Base-by-base conservation (phyloP, 1,140 invertebrate species). In the Aricia agestis region DNA sequence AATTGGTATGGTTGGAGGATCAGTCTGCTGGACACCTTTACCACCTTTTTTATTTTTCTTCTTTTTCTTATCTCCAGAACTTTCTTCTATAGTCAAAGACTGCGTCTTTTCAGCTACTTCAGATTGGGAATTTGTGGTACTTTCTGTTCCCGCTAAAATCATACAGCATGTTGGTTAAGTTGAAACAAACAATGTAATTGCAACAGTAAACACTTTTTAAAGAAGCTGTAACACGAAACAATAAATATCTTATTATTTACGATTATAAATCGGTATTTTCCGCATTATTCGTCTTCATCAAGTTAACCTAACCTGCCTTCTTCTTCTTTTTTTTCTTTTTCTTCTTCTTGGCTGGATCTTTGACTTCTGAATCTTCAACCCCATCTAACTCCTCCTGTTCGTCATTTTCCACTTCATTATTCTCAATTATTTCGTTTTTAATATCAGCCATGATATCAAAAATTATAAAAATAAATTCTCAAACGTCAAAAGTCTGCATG, bases 1-100 rank as follows among this genome's bases (percentile, higher is more conserved):
- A 76, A 99, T 96, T 0, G 98, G 95, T 79, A 99, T 94, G 17
- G 95, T 94, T 11, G 98, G 97, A 17, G 98, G 97, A 89, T 89
- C 86, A 41, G 84, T 92, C 82, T 94, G 83, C 18, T 31, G 13
- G 11, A 65, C 77, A 69, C 74, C 73, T 74, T 93, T 86, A 10
- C 77, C 79, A 72, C 77, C 74, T 74, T 93, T 93, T 80, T 95
- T 95, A 77, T 95, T 95, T 76, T 95, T 95, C 77, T 95, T 95
- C 77, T 95, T 95, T 78, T 95, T 94, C 57, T 87, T 86, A 72
- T 86, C 89, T 15, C 89, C 92, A 67, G 89, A 85, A 74, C 80
- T 82, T 69, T 84, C 84, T 69, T 83, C 81, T 15, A 83, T 77
- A 32, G 78, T 31, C 67, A 78, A 66, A 19, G 80, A 32, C 72